Evolutionary conservation across 2,797 vertebrate species (phyloP), one percentile per base, ranked within the genome.

Genomic region (Phrynocephalus vlangalii): DNA sequence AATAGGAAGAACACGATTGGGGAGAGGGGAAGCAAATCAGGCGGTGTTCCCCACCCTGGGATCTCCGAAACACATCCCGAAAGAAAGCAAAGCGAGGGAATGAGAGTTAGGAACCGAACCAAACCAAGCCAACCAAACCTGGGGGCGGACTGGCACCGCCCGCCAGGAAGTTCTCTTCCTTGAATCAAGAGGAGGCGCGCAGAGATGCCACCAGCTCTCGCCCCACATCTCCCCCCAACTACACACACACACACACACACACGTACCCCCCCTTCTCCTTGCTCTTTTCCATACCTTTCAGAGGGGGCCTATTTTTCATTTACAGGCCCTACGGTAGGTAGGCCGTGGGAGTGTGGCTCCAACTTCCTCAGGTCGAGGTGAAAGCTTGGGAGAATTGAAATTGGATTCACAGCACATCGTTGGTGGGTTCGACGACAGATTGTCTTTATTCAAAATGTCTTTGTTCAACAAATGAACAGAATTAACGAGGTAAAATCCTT

Each of bases 391-490:
- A 85, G 20, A 63, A 78, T 38, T 30, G 86, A 75, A 92, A 94
- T 92, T 94, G 93, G 92, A 93, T 26, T 95, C 93, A 95, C 94
- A 94, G 83, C 93, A 96, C 94, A 95, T 90, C 33, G 91, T 88
- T 90, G 94, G 93, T 94, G 95, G 95, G 67, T 95, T 98, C 96
- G 96, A 97, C 97, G 98, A 99, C 98, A 98, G 98, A 98, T 98
- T 98, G 98, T 98, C 98, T 99, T 99, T 99, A 99, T 99, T 99
- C 96, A 97, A 98, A 99, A 98, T 90, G 96, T 95, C 98, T 98
- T 98, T 98, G 98, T 97, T 98, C 97, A 96, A 97, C 97, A 98
- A 97, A 97, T 96, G 97, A 98, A 98, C 98, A 98, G 97, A 97
- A 97, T 97, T 91, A 95, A 97, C 94, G 98, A 98, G 98, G 97